Percentiles rank a stretch among this genome's conserved stretches.
phyloP scores from a whole-genome alignment of 2,113 vertebrate genomes.

The Eidolon helvum region DNA sequence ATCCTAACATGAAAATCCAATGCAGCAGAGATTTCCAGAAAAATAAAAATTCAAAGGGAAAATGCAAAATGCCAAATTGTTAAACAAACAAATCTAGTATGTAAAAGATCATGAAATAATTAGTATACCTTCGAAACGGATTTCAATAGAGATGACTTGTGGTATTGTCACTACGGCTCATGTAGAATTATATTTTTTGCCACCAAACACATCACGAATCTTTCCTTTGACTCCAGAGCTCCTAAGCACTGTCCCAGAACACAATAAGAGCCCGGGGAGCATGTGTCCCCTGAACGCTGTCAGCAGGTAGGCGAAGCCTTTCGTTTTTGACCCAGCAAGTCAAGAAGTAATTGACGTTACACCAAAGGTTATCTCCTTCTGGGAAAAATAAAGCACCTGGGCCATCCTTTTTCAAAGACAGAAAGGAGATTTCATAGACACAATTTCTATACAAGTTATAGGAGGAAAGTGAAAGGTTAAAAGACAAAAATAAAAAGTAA shows the following conservation, averaged over 20 bases:
- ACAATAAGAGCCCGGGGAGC: background rate
- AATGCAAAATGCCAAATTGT: background rate
- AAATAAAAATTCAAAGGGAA: constrained; percentile 18
- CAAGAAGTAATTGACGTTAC: background rate
- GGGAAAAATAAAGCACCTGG: background rate
- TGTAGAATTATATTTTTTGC: background rate
- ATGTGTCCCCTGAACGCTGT: background rate
- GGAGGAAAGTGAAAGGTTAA: constrained; percentile 31
- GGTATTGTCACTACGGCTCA: background rate
- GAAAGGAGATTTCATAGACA: background rate
- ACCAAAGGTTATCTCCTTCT: background rate
- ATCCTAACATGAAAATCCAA: background rate
- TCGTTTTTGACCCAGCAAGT: background rate
- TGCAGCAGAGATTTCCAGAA: constrained; percentile 27
- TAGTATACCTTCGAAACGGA: background rate
- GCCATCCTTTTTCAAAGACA: background rate
- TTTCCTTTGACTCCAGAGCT: background rate
- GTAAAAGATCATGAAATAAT: constrained; percentile 4
- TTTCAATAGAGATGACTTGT: background rate
- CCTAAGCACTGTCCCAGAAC: background rate
- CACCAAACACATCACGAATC: background rate
- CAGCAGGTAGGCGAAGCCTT: background rate
- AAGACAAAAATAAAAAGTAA: constrained; percentile 43
- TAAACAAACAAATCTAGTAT: constrained; percentile 4
- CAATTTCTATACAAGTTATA: background rate